Evolutionary conservation across 2,888 invertebrate species (phyloP), one percentile per base, ranked within the genome.

Genomic region (Philereme vetulata): DNA sequence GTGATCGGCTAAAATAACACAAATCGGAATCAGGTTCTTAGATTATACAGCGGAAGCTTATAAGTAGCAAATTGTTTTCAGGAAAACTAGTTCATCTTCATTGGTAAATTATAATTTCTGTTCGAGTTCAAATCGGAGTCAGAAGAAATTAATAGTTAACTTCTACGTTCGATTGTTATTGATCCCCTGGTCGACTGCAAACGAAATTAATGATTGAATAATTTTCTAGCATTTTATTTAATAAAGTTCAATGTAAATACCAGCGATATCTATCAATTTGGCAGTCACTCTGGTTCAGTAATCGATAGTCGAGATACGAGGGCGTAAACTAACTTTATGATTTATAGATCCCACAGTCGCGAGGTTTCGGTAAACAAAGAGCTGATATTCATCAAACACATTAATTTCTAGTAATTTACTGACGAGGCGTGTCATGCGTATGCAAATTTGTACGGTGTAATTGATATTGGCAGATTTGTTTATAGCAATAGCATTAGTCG

Each of bases 291-390:
- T 62, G 62, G 63, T 62, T 66, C 58, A 51, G 60, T 71, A 76
- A 78, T 77, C 77, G 74, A 77, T 78, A 74, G 65, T 58, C 65
- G 60, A 75, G 73, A 77, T 76, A 76, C 70, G 75, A 71, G 70
- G 69, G 70, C 68, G 73, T 63, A 70, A 79, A 76, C 78, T 72
- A 77, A 74, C 72, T 76, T 76, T 72, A 76, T 79, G 78, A 82
- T 81, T 80, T 80, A 81, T 80, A 71, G 71, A 68, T 66, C 62
- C 68, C 66, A 78, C 75, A 73, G 78, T 71, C 60, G 64, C 64
- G 60, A 63, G 65, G 59, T 68, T 68, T 60, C 57, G 64, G 74
- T 71, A 78, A 75, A 78, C 74, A 75, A 70, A 72, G 67, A 71
- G 71, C 66, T 66, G 60, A 66, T 68, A 67, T 66, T 67, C 56